Conservation (phyloP, 2,113 vertebrate genomes). For the Oreochromis aureus region DNA sequence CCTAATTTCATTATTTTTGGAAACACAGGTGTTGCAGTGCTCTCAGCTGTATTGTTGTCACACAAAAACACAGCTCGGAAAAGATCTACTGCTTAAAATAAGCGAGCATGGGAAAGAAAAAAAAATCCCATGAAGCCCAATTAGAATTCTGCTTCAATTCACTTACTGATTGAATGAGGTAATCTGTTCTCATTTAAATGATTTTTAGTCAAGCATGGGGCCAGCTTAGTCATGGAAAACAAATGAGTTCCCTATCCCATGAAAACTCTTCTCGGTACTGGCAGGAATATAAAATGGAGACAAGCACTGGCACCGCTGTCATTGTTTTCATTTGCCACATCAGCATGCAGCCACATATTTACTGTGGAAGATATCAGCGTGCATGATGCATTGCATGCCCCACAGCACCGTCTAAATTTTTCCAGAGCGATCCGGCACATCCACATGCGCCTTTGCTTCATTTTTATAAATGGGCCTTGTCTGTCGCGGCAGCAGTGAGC, state of each 20-base stretch:
- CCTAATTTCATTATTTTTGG: conserved; percentile 53
- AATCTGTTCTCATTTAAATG: conserved; percentile 66
- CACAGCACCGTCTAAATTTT: conserved; percentile 29
- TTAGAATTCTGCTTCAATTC: conserved; percentile 62
- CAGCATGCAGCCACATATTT: conserved; percentile 36
- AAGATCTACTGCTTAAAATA: not conserved
- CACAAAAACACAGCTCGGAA: not conserved
- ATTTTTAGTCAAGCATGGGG: conserved; percentile 51
- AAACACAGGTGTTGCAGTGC: conserved; percentile 51
- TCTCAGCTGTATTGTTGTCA: conserved; percentile 4
- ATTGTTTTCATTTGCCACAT: conserved; percentile 45
- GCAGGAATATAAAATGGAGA: conserved; percentile 29
- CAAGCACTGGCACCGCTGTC: conserved; percentile 6
- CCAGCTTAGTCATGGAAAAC: conserved; percentile 60
- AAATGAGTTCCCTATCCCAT: conserved; percentile 44
- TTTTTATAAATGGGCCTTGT: conserved; percentile 57
- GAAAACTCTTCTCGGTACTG: conserved; percentile 38
- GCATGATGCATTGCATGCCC: conserved; percentile 23
- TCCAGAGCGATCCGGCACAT: conserved; percentile 17
- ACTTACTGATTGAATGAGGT: conserved; percentile 62
- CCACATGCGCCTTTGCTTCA: conserved; percentile 15
- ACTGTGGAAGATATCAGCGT: conserved; percentile 8
- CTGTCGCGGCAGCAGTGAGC: conserved; percentile 38
- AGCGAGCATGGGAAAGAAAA: not conserved
- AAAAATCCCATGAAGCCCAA: conserved; percentile 54